phyloP scores from a whole-genome alignment of 2,888 invertebrate genomes.

The Diadromus collaris region DNA sequence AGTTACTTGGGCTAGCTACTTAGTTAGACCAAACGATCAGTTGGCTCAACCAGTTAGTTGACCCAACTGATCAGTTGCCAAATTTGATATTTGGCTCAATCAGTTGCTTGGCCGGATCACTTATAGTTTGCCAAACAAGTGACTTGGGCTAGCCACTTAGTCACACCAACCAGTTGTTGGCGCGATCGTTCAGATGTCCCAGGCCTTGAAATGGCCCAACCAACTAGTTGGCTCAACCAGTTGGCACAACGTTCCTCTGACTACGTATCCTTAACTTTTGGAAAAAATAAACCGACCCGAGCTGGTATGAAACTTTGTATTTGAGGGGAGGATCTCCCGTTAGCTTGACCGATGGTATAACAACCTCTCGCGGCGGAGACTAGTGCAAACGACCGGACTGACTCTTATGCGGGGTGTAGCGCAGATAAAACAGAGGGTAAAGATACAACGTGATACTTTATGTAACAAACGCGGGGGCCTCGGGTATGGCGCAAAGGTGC shows the following conservation, averaged over 20 bases:
- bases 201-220: no score
- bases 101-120: no score
- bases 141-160: no score
- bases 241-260: not conserved
- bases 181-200: no score
- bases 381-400: slow-evolving; percentile 1
- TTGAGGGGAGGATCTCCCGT: not conserved
- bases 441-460: slow-evolving; percentile 1
- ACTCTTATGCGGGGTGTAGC: not conserved
- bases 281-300: not conserved
- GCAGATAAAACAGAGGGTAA: not conserved
- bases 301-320: not conserved
- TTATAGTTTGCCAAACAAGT: no score
- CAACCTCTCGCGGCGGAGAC: not conserved
- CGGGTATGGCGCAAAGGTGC: slow-evolving; percentile 27
- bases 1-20: no score
- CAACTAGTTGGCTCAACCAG: no score
- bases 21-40: no score
- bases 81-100: no score
- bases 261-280: not conserved
- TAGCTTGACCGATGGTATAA: not conserved
- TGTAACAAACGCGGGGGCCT: not conserved
- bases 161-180: no score
- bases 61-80: no score
- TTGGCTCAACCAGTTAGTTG: no score